Evolutionary conservation across 2,113 vertebrate species (phyloP).

Genomic region (Rutilus rutilus): DNA sequence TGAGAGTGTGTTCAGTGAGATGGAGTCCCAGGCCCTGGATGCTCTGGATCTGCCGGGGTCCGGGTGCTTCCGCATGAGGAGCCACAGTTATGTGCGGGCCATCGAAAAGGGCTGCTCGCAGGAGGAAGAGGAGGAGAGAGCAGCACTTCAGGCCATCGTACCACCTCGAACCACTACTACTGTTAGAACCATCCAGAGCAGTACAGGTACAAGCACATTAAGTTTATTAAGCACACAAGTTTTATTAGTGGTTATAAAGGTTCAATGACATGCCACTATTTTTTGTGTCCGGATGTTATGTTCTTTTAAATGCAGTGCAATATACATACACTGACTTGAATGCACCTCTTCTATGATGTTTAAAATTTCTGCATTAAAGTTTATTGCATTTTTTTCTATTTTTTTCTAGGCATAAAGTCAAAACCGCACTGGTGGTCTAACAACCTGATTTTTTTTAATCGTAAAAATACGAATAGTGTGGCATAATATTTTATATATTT

Average conservation of each 20-base stretch:
- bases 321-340: not conserved
- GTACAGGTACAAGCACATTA: conserved; percentile 81
- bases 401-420: not conserved
- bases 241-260: not conserved
- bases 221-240: too few species aligned
- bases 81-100: conserved; percentile 96
- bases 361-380: not conserved
- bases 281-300: too few species aligned
- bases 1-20: conserved; percentile 96
- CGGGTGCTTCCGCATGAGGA: conserved; percentile 93
- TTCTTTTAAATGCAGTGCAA: not conserved
- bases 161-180: conserved; percentile 89
- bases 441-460: not conserved
- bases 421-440: not conserved
- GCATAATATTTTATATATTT: not conserved
- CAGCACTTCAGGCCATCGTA: conserved; percentile 78
- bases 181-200: conserved; percentile 98
- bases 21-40: conserved; percentile 95
- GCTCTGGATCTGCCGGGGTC: conserved; percentile 92
- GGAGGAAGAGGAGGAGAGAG: conserved; percentile 78
- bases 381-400: not conserved
- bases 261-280: not conserved
- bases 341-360: not conserved
- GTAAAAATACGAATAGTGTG: too few species aligned
- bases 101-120: conserved; percentile 98